Conservation (phyloP, 2,797 vertebrate species). For the Oreonectes daqikongensis region DNA sequence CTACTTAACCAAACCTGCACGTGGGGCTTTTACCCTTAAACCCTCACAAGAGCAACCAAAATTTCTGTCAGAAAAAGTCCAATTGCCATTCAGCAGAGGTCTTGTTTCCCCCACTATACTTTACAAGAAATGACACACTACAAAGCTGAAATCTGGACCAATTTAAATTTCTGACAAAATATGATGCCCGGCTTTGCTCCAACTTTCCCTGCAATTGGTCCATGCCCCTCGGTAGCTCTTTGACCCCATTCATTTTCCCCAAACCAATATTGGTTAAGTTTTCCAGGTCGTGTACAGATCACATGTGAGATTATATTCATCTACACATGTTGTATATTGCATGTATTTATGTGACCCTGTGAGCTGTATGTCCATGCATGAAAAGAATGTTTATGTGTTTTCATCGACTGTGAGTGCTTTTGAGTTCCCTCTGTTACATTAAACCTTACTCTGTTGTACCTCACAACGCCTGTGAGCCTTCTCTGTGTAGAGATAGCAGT, state of each 20-base stretch:
- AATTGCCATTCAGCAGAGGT: no score
- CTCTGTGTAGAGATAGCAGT: conserved; percentile 37
- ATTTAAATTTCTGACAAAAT: no score
- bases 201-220: no score
- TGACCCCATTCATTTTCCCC: conserved; percentile 12
- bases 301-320: conserved; percentile 24
- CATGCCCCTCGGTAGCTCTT: conserved; percentile 7
- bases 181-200: no score
- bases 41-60: no score
- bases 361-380: conserved; percentile 40
- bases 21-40: conserved; percentile 33
- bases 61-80: no score
- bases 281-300: not conserved
- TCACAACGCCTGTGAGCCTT: conserved; percentile 34
- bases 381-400: conserved; percentile 32
- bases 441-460: conserved; percentile 47
- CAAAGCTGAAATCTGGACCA: no score
- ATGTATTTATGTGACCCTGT: conserved; percentile 43
- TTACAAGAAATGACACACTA: no score
- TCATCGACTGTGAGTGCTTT: conserved; percentile 25
- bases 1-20: conserved; percentile 56
- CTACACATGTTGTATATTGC: conserved; percentile 28
- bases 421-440: conserved; percentile 41
- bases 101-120: no score
- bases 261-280: conserved; percentile 12